Base-by-base conservation (phyloP, 1,140 invertebrate species). In the Heliconius eleuchia region DNA sequence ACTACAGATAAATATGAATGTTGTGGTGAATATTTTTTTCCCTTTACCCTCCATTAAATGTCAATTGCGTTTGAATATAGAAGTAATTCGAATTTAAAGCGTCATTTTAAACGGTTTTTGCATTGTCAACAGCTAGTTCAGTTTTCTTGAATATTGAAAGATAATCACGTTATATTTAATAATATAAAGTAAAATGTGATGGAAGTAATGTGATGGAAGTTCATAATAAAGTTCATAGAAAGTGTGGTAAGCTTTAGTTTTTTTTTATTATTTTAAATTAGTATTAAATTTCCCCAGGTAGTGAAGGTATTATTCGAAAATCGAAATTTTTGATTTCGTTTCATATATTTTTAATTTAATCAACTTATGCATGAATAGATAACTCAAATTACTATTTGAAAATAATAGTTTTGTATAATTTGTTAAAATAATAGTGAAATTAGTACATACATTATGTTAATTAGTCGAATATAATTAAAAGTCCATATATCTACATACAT, bases 61-160 rank as follows among this genome's bases (percentile, higher is more conserved):
- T 66, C 60, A 66, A 66, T 66, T 66, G 60, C 27, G n/a, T 13
- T 66, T 66, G 60, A 66, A 27, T 66, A 27, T 66, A 30, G 60
- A 66, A 30, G 23, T n/a, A 66, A 30, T 30, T 66, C 27, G 9
- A 66, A 66, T 66, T 66, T 30, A 9, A 13, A 66, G 60, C 60
- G 60, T 66, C 60, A 30, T 30, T n/a, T 66, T 27, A 66, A 66
- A 66, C 60, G 60, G 27, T 66, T 66, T 66, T 66, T 30, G 60
- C 23, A 66, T 66, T 66, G 23, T 18, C 13, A 55, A 3, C n/a
- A 7, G 55, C 11, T 6, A 30, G 27, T 66, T 66, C 9, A 30
- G 4, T 66, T 66, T 66, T 30, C 60, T 66, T 66, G 2, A 16
- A 30, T 66, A 27, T 27, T 66, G 16, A 27, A 23, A 27, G 9